These are phyloP conservation scores for Hestina assimilis DNA, from an alignment of 1,140 invertebrate species.

Conservation along the genomic window DNA sequence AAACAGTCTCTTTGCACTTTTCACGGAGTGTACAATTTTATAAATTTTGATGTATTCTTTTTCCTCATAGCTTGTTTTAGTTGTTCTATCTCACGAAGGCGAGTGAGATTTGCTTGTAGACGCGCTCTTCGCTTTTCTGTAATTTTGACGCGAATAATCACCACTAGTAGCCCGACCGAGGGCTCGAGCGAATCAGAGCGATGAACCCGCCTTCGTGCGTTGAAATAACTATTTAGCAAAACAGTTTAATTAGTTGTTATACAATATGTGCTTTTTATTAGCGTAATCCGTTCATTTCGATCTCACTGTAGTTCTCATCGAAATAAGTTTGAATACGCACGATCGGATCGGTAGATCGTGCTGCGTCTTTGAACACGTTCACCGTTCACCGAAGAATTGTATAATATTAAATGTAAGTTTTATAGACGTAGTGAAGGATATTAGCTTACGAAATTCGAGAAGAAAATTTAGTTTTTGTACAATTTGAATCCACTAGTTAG, in stretches of 20 bases:
- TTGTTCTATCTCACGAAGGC: too few species aligned
- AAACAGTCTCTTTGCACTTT: background rate
- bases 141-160: too few species aligned
- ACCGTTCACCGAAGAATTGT: slow-evolving; percentile 33
- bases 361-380: background rate
- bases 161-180: too few species aligned
- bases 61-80: too few species aligned
- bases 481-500: slow-evolving; percentile 67
- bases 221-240: slow-evolving; percentile 13
- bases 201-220: too few species aligned
- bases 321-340: background rate
- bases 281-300: slow-evolving; percentile 18
- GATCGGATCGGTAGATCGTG: background rate
- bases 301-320: slow-evolving; percentile 29
- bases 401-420: slow-evolving; percentile 68
- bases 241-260: slow-evolving; percentile 12
- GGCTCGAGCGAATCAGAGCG: too few species aligned
- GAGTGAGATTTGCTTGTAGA: too few species aligned
- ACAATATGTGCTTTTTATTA: slow-evolving; percentile 11
- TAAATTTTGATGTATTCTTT: background rate
- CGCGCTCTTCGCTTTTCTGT: too few species aligned
- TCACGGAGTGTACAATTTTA: background rate
- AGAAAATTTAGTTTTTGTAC: slow-evolving; percentile 76
- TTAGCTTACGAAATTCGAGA: slow-evolving; percentile 56
- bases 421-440: slow-evolving; percentile 56